Percentiles rank a stretch among this genome's conserved stretches.
phyloP scores from a whole-genome alignment of 2,888 invertebrate species.

The Cryptus armator region DNA sequence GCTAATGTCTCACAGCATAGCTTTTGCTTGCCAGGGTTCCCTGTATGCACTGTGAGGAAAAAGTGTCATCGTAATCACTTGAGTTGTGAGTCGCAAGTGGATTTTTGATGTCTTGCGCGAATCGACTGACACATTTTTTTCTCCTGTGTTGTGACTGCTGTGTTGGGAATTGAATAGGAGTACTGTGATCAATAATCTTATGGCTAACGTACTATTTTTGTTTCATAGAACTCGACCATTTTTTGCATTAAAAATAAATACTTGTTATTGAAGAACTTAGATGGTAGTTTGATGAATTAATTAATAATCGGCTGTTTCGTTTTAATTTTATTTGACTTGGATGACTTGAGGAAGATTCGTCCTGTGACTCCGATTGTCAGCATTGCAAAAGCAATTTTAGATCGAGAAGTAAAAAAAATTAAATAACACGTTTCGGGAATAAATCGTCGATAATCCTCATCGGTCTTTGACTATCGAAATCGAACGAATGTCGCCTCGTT shows the following conservation, averaged over 20 bases:
- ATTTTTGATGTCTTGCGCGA: neutral
- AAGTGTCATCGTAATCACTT: conserved; percentile 44
- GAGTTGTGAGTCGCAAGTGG: neutral
- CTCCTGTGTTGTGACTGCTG: neutral
- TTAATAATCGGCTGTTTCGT: neutral
- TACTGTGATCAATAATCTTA: neutral
- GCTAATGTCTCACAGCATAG: conserved; percentile 74
- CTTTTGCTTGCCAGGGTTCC: conserved; percentile 16
- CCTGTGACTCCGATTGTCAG: neutral
- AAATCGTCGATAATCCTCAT: conserved; percentile 43
- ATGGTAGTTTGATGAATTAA: neutral
- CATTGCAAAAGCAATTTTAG: neutral
- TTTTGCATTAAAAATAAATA: too few species aligned
- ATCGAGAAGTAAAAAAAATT: neutral
- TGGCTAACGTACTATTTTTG: neutral
- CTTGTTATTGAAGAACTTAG: neutral
- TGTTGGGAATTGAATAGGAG: neutral
- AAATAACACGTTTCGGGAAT: conserved; percentile 8
- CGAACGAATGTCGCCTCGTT: conserved; percentile 62
- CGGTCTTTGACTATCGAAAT: conserved; percentile 27
- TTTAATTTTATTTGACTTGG: neutral
- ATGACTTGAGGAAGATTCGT: neutral
- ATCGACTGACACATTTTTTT: neutral
- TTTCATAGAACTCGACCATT: neutral
- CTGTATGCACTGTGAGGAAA: conserved; percentile 12